Evolutionary conservation across 1,140 invertebrate genomes (phyloP), one percentile per base, ranked within the genome.

Genomic region (Zaprionus africanus): DNA sequence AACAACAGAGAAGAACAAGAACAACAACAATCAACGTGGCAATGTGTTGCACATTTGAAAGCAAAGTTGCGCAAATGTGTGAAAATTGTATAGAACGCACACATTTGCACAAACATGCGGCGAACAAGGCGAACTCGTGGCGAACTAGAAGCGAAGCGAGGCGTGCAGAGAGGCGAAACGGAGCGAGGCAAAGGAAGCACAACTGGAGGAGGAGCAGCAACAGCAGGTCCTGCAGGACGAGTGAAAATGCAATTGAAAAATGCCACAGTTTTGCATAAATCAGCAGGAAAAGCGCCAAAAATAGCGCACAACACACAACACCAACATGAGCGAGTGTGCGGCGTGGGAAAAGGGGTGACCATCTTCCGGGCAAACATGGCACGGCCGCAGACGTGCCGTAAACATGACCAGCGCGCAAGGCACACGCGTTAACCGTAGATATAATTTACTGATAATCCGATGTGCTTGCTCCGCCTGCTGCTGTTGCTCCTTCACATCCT

Each of bases 181-280:
- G n/a, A 11, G 19, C 17, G 19, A 22, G 9, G 34, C 28, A 78
- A 82, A 53, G 67, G 65, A 66, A 76, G 56, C 66, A 26, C 34
- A 65, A 67, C 65, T 13, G 31, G 17, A 60, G 31, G 17, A 60
- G 38, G 17, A 60, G 13, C 19, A 67, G 26, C 17, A 28, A 24
- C 17, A 36, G 53, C 72, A 70, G 56, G 64, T 73, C 61, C 78
- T 87, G 79, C 80, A 77, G 79, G 65, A 80, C 72, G 77, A 64
- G 63, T 69, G 74, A 68, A 88, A 88, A 87, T 80, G 84, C 84
- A 87, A 87, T 87, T 88, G 83, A 87, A 87, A 86, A 88, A 87
- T 87, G 78, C 83, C 83, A 87, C 78, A 84, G 84, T 84, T 85
- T 87, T 87, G 84, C 83, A 87, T 87, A 87, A 88, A 84, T 87